Conservation (phyloP, 1,140 invertebrate genomes). For the Latrodectus geometricus region DNA sequence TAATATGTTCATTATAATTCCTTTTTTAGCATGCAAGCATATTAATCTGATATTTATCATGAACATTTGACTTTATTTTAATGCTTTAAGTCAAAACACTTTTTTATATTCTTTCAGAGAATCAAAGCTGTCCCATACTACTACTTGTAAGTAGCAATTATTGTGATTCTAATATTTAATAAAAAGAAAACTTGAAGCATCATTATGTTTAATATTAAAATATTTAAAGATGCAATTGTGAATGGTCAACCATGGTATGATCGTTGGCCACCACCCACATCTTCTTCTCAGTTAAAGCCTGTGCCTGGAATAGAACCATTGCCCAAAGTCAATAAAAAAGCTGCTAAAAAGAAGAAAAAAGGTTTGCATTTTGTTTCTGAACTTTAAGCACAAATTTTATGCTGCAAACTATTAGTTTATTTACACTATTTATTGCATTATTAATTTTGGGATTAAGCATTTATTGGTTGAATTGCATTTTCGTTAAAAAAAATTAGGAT, state of each 20-base stretch:
- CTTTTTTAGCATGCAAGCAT: no score
- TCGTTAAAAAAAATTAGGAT: no score
- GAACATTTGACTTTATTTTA: background rate
- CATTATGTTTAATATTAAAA: background rate
- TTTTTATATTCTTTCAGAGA: background rate
- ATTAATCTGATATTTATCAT: no score
- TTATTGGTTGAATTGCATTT: no score
- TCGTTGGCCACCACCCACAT: conserved; percentile 12
- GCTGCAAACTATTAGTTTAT: no score
- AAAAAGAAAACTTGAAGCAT: background rate
- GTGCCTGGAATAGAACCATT: conserved; percentile 50
- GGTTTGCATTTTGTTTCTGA: background rate
- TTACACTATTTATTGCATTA: no score
- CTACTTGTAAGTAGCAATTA: background rate
- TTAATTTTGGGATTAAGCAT: no score
- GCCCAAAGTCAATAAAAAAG: background rate
- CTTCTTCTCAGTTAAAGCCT: conserved; percentile 29
- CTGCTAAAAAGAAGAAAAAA: conserved; percentile 5
- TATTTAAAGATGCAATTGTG: conserved; percentile 30
- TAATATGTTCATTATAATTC: no score
- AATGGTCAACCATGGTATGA: conserved; percentile 35
- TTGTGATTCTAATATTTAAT: background rate
- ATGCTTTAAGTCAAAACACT: background rate
- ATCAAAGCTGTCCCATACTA: background rate
- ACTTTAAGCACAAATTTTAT: no score